These are phyloP conservation scores for Clavelina lepadiformis DNA, from an alignment of 23 tunicate species.

Conservation along the genomic window DNA sequence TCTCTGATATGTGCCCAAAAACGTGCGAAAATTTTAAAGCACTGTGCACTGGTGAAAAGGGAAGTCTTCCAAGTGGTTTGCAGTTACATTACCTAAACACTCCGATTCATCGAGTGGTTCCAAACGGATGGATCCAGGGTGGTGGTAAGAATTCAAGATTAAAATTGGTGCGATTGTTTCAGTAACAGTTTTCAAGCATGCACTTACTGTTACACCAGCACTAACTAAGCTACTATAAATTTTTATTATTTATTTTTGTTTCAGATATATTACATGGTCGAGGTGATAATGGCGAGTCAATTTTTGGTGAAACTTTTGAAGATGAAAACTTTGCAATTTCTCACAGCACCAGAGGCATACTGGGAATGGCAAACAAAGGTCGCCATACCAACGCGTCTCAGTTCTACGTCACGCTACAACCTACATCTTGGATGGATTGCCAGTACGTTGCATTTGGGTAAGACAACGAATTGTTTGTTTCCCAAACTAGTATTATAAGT, in stretches of 20 bases:
- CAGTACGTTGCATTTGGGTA: slow-evolving; percentile 89
- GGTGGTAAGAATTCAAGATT: slow-evolving; percentile 47
- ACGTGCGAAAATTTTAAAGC: slow-evolving; percentile 76
- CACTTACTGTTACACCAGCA: no score
- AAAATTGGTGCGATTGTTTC: no score
- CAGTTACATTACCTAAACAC: slow-evolving; percentile 35
- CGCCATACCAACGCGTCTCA: slow-evolving; percentile 81
- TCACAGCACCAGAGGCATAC: slow-evolving; percentile 54
- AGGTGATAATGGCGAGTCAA: slow-evolving; percentile 77
- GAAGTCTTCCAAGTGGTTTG: slow-evolving; percentile 74
- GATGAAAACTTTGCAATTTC: slow-evolving; percentile 81
- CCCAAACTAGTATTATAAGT: no score
- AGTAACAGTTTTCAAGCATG: no score
- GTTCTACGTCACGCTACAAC: slow-evolving; percentile 81
- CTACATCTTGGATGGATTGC: slow-evolving; percentile 87
- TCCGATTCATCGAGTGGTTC: slow-evolving; percentile 70
- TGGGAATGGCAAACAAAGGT: slow-evolving; percentile 94
- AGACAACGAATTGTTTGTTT: not conserved
- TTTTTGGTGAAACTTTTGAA: slow-evolving; percentile 69
- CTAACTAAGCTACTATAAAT: no score
- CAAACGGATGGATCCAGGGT: slow-evolving; percentile 88
- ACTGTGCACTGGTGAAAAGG: slow-evolving; percentile 82
- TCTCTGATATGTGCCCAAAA: slow-evolving; percentile 61
- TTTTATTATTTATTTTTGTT: not conserved
- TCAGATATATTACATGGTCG: slow-evolving; percentile 74